A percentile compares a stretch with the other conserved stretches of the same genome.
Conservation (phyloP, 2,888 invertebrate genomes). For the Apodemia duryi region DNA sequence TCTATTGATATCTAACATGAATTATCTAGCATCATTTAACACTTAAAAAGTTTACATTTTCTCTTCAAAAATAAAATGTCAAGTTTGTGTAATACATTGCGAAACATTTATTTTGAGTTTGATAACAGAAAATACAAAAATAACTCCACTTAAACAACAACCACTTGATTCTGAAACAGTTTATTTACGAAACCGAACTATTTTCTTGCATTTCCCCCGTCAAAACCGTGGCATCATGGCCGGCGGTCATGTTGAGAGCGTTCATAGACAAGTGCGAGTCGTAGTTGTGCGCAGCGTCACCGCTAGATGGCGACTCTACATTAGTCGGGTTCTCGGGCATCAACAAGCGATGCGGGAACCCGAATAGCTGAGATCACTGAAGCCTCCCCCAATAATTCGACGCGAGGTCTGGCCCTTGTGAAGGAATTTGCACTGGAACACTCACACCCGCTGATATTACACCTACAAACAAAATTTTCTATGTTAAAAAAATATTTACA, state of each 20-base stretch:
- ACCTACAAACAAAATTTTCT: conserved; percentile 78
- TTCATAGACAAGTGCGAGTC: conserved; percentile 64
- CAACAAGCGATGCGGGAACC: conserved; percentile 88
- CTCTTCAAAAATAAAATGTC: neutral
- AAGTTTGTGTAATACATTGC: neutral
- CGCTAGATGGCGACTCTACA: conserved; percentile 65
- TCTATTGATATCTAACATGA: neutral
- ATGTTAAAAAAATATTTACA: neutral
- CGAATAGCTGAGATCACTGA: conserved; percentile 95
- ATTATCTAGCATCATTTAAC: neutral
- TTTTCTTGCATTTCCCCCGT: conserved; percentile 61
- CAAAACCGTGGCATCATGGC: conserved; percentile 71
- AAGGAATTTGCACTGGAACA: conserved; percentile 95
- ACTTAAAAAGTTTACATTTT: neutral
- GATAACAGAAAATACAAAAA: conserved; percentile 31
- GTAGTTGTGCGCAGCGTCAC: conserved; percentile 70
- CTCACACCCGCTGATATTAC: conserved; percentile 96
- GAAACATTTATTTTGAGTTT: neutral
- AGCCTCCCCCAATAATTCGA: conserved; percentile 94
- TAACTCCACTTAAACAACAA: conserved; percentile 41
- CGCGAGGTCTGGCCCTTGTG: conserved; percentile 88
- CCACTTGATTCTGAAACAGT: conserved; percentile 35
- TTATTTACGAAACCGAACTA: conserved; percentile 60
- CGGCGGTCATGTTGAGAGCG: conserved; percentile 76
- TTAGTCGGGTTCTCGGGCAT: conserved; percentile 81